Percentiles rank a stretch among this genome's conserved stretches.
Conservation (phyloP, 2,797 vertebrate genomes). For the Chiroxiphia lanceolata region DNA sequence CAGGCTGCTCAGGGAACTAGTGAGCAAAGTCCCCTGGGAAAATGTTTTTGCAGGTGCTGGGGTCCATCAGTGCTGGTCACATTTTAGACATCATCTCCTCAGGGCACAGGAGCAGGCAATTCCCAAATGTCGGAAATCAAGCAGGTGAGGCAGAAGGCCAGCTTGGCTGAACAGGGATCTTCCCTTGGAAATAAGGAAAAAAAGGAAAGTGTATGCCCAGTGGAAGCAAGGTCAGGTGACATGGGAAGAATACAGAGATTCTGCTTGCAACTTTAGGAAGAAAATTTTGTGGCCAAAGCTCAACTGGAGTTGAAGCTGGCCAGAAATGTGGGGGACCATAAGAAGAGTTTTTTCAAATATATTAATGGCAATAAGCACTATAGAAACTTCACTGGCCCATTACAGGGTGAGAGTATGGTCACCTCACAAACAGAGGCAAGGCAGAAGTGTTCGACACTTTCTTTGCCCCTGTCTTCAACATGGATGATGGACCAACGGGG, state of each 20-base stretch:
- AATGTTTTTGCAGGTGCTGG: background rate
- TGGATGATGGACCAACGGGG: background rate
- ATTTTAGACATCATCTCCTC: background rate
- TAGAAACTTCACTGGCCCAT: background rate
- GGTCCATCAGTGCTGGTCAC: background rate
- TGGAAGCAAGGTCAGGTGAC: background rate
- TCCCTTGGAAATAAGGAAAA: background rate
- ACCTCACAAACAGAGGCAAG: background rate
- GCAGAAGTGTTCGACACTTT: background rate
- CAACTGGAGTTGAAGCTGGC: background rate
- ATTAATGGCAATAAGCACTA: background rate
- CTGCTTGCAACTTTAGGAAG: background rate
- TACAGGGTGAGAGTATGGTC: background rate
- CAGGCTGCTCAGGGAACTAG: background rate
- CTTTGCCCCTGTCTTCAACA: background rate
- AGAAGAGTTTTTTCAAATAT: background rate
- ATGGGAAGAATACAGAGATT: background rate
- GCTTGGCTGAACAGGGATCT: background rate
- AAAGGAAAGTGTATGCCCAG: background rate
- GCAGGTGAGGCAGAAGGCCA: fast-evolving
- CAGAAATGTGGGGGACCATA: background rate
- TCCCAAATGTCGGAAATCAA: background rate
- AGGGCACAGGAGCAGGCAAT: background rate
- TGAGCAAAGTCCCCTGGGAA: background rate
- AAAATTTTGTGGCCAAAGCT: background rate